A percentile compares a stretch with the other conserved stretches of the same genome.
Conservation (phyloP, 2,113 vertebrate species). For the Larimichthys crocea region DNA sequence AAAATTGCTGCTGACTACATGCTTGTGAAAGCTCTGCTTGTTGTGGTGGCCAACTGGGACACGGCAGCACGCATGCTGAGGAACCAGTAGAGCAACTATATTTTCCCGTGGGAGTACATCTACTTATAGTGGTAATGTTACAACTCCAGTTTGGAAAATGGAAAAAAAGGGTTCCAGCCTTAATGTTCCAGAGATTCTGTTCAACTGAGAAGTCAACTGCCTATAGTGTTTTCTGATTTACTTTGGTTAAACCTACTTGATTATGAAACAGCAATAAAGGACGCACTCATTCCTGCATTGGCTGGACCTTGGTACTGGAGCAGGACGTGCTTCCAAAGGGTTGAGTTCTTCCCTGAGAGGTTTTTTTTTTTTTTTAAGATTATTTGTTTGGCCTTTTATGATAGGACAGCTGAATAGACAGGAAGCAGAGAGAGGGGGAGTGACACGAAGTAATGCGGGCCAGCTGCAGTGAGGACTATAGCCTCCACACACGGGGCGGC, state of each 20-base stretch:
- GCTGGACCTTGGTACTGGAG: neutral
- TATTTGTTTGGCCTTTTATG: too few relatives aligned
- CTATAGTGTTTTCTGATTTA: too few relatives aligned
- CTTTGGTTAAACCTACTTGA: neutral
- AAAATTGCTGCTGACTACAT: conserved; percentile 39
- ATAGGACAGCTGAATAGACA: too few relatives aligned
- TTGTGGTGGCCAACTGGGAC: conserved; percentile 11
- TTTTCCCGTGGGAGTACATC: neutral
- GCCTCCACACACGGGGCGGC: too few relatives aligned
- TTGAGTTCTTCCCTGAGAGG: neutral
- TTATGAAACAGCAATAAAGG: neutral
- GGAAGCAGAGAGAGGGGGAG: too few relatives aligned
- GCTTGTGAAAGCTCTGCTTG: neutral
- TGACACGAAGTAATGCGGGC: too few relatives aligned
- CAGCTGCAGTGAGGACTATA: too few relatives aligned
- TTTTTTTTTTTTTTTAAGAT: too few relatives aligned
- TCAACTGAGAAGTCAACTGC: neutral
- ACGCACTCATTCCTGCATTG: neutral
- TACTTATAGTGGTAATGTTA: neutral
- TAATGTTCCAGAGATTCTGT: neutral
- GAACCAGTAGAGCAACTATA: neutral
- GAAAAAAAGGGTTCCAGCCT: neutral
- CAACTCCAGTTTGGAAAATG: neutral
- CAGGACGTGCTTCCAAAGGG: too few relatives aligned
- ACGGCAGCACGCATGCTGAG: neutral